Base-by-base conservation (phyloP, 2,113 vertebrate genomes). In the Amphiprion ocellaris region DNA sequence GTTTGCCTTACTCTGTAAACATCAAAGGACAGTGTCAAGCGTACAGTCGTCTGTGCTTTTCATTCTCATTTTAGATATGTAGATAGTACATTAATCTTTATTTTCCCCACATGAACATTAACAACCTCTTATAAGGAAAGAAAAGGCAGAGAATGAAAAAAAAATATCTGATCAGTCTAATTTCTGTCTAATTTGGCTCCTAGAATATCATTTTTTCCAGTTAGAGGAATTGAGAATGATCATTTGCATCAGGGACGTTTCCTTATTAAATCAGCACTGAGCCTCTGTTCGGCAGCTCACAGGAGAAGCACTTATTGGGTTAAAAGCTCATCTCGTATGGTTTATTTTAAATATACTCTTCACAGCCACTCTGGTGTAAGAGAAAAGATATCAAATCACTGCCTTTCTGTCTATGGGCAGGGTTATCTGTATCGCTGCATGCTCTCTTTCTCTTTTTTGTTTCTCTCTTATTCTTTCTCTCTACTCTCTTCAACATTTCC, bases 171-270 rank as follows among this genome's bases (percentile, higher is more conserved):
- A 93, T 95, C 91, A 92, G 89, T 94, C 87, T 94, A 93, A 94
- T 95, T 94, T 94, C 90, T 90, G 91, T 94, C 92, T 94, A 95
- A 95, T 94, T 95, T 94, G 92, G 91, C 90, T 93, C 88, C 86
- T 92, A 92, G 94, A 95, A 95, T 94, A 95, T 95, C 92, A 95
- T 95, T 95, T 93, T 94, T 94, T 95, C 94, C 94, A 93, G 93
- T 95, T 95, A 95, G 93, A 95, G 93, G 94, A 94, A 94, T 94
- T 93, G 94, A 95, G 94, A 93, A 94, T 95, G 94, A 95, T 95
- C 93, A 95, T 95, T 95, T 95, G 94, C 94, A 95, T 94, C 92
- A 93, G 94, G 93, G 94, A 95, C 91, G 92, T 94, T 95, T 95
- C 94, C 94, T 95, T 95, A 96, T 95, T 95, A 92, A 96, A 96